Evolutionary conservation across 2,797 vertebrate genomes (phyloP).

Genomic region (Argya squamiceps): DNA sequence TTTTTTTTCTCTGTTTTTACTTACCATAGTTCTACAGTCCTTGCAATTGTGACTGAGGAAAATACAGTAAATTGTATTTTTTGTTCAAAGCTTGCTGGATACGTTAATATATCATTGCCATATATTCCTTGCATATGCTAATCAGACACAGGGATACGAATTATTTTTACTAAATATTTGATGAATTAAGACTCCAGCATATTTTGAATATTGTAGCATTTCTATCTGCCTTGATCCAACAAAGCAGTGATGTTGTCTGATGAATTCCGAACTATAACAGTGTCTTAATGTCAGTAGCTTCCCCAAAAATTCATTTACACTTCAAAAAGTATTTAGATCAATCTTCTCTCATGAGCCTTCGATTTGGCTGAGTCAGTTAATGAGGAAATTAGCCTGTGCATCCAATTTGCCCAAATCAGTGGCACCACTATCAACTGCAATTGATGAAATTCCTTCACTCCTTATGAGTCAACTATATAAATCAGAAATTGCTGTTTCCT

Average conservation of each 20-base stretch:
- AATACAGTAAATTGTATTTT: not conserved
- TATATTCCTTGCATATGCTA: not conserved
- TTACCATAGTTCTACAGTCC: not conserved
- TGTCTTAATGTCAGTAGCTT: slow-evolving; percentile 1
- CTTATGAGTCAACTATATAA: not conserved
- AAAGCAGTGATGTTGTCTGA: not conserved
- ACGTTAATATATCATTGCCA: not conserved
- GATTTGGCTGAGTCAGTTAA: not conserved
- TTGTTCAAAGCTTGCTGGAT: not conserved
- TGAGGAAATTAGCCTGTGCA: slow-evolving; percentile 5
- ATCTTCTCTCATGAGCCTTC: not conserved
- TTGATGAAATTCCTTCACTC: not conserved
- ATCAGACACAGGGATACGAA: not conserved
- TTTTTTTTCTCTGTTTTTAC: not conserved
- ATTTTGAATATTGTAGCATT: not conserved
- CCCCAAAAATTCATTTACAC: not conserved
- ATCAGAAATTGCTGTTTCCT: not conserved
- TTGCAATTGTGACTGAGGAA: not conserved
- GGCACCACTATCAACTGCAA: not conserved
- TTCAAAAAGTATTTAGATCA: not conserved
- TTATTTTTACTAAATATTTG: not conserved
- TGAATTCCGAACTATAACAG: not conserved
- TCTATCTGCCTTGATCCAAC: not conserved
- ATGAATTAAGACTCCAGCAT: not conserved
- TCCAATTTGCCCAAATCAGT: slow-evolving; percentile 7